Evolutionary conservation across 2,113 vertebrate species (phyloP), one percentile per base, ranked within the genome.

Genomic region (Calyptomena viridis): DNA sequence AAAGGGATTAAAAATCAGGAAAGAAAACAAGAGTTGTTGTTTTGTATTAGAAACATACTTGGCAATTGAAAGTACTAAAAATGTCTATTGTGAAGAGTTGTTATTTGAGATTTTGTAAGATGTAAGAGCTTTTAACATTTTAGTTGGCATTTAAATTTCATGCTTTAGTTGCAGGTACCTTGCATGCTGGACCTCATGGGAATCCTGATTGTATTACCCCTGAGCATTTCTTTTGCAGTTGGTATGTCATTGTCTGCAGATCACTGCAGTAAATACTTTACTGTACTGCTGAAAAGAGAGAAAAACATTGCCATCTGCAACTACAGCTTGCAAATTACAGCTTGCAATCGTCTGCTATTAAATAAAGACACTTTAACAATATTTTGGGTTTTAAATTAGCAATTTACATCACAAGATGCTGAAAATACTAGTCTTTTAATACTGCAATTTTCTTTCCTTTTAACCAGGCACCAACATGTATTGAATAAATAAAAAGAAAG

Each of bases 331-430:
- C 97, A 98, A 98, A 98, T 98, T 98, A 98, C 98, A 98, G 98
- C 97, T 98, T 98, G 98, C 97, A 97, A 97, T 98, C 97, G 96
- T 97, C 97, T 98, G 96, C 97, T 97, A 98, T 98, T 98, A 98
- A 98, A 98, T 98, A 98, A 98, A 98, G 98, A 98, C 97, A 97
- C 97, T 98, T 98, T 95, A 98, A 98, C 97, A 98, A 98, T 98
- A 98, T 98, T 98, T 98, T 94, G 98, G 97, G 96, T 98, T 98
- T 98, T 98, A 97, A 98, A 98, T 98, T 98, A 98, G 97, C 97
- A 97, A 98, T 98, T 98, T 98, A 98, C 97, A 98, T 98, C 95
- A 97, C 96, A 98, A 98, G 97, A 96, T 35, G 52, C 91, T 96
- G 97, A 98, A 98, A 98, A 97, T 97, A 97, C 97, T 98, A 97